Conservation (phyloP, 2,888 invertebrate genomes). For the Sarcophaga subvicina region DNA sequence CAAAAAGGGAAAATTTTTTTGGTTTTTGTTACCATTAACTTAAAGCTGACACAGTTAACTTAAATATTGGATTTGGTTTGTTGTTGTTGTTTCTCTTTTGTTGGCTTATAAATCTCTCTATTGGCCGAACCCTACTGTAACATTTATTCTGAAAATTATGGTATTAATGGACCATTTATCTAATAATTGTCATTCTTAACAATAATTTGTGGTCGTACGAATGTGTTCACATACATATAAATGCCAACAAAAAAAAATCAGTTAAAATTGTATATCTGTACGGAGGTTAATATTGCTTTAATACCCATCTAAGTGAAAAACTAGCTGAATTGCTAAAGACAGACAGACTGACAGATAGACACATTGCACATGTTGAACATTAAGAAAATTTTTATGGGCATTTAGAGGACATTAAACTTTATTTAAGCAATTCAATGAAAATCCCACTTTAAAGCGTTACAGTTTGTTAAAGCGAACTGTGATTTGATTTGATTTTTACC, state of each 20-base stretch:
- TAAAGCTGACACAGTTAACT: conserved; percentile 16
- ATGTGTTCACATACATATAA: neutral
- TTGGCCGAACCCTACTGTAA: neutral
- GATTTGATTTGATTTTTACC: neutral
- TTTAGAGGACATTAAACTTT: conserved; percentile 18
- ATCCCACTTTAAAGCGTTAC: neutral
- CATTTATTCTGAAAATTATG: conserved; percentile 4
- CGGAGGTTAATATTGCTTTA: neutral
- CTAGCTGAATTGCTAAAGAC: neutral
- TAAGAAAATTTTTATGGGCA: neutral
- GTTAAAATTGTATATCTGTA: neutral
- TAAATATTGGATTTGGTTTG: conserved; percentile 10
- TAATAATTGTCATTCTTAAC: conserved; percentile 10
- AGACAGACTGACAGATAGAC: neutral
- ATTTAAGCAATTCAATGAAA: conserved; percentile 2
- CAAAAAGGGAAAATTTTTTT: no score
- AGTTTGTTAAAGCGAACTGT: neutral
- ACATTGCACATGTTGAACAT: neutral
- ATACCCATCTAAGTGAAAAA: neutral
- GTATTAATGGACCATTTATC: conserved; percentile 18
- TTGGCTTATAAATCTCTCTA: neutral
- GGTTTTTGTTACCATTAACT: neutral
- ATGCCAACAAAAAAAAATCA: neutral
- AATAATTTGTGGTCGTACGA: conserved; percentile 8
- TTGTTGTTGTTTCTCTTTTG: neutral